phyloP scores from a whole-genome alignment of 2,113 vertebrate genomes.

The Dascyllus trimaculatus region DNA sequence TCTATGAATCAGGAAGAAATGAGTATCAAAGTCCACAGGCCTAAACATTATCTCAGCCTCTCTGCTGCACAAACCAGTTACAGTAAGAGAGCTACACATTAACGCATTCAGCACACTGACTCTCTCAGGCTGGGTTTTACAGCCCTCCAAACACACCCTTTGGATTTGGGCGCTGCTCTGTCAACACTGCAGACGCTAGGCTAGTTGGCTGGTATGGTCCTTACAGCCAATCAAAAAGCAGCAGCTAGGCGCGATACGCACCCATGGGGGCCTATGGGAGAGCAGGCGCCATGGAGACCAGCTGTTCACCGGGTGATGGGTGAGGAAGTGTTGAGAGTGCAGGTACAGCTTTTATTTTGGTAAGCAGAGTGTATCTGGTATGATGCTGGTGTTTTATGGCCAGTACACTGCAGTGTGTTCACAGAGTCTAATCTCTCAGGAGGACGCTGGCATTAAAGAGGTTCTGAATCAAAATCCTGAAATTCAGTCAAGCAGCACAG shows the following conservation, averaged over 20 bases:
- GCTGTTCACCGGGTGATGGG: constrained; percentile 49
- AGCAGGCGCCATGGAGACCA: constrained; percentile 68
- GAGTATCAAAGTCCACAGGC: constrained; percentile 77
- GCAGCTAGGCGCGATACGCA: constrained; percentile 17
- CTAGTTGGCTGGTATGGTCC: constrained; percentile 23
- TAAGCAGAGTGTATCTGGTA: neutral
- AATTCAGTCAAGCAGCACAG: constrained; percentile 7
- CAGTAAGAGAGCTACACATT: constrained; percentile 74
- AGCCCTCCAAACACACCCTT: constrained; percentile 76
- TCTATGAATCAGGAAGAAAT: constrained; percentile 53
- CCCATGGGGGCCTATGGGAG: constrained; percentile 49
- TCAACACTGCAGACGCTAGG: constrained; percentile 73
- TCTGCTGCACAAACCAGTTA: constrained; percentile 23
- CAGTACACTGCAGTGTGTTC: constrained; percentile 25
- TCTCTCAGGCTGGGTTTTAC: constrained; percentile 73
- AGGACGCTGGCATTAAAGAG: constrained; percentile 32
- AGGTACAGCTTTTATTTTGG: constrained; percentile 46
- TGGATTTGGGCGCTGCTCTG: constrained; percentile 71
- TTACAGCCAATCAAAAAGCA: constrained; percentile 51
- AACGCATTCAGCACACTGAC: constrained; percentile 55
- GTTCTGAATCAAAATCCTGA: constrained; percentile 40
- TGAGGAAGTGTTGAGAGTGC: constrained; percentile 45
- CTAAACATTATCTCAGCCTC: constrained; percentile 54
- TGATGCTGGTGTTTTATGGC: constrained; percentile 44
- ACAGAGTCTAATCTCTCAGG: constrained; percentile 17